Conservation (phyloP, 2,888 invertebrate species). For the Dasysyrphus albostriatus region DNA sequence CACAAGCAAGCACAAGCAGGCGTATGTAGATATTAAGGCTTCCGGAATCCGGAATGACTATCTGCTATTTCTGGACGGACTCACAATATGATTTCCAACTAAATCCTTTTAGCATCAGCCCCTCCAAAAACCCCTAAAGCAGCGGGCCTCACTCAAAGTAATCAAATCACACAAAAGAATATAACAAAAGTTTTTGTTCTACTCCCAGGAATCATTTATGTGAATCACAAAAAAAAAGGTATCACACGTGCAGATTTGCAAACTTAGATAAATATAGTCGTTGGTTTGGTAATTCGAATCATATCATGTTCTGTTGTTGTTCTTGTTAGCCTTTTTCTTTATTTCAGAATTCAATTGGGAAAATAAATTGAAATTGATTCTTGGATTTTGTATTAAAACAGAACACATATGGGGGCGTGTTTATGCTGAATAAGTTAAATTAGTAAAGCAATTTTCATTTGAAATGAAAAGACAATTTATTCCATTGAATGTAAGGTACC, state of each 20-base stretch:
- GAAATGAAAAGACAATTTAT: background rate
- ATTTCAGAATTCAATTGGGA: constrained; percentile 23
- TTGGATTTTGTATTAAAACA: background rate
- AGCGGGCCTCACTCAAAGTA: constrained; percentile 20
- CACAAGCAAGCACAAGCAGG: background rate
- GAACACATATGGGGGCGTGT: background rate
- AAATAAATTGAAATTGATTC: constrained; percentile 70
- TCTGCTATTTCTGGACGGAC: constrained; percentile 47
- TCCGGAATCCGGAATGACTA: constrained; percentile 69
- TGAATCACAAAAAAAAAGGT: constrained; percentile 30
- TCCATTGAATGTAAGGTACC: background rate
- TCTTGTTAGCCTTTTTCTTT: constrained; percentile 19
- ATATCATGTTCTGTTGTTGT: constrained; percentile 4
- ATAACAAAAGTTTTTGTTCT: constrained; percentile 21
- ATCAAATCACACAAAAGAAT: constrained; percentile 54
- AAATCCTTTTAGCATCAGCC: constrained; percentile 40
- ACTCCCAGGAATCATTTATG: constrained; percentile 36
- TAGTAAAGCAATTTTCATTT: background rate
- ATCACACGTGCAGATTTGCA: constrained; percentile 37
- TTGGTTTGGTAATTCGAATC: background rate
- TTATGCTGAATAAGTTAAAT: background rate
- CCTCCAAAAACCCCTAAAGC: background rate
- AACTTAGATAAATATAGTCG: constrained; percentile 1
- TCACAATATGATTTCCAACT: constrained; percentile 29
- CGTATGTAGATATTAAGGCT: constrained; percentile 32